Evolutionary conservation across 2,888 invertebrate genomes (phyloP).

Genomic region (Amphipoea lucens): DNA sequence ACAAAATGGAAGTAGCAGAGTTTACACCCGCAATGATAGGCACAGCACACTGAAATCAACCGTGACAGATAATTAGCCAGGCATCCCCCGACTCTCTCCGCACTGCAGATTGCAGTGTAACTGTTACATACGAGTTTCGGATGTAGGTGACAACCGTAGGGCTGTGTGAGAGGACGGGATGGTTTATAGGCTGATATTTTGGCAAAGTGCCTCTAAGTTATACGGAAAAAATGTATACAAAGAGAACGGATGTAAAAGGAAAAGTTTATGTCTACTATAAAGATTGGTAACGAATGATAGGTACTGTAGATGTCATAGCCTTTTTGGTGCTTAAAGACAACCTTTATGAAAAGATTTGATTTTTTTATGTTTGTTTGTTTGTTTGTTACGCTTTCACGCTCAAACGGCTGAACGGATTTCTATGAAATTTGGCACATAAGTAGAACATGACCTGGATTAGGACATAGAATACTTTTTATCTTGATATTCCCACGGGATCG

Average conservation of each 20-base stretch:
- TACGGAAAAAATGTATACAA: background rate
- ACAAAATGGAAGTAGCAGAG: slow-evolving; percentile 5
- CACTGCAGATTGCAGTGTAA: slow-evolving; percentile 47
- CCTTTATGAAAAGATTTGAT: background rate
- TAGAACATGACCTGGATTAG: no score
- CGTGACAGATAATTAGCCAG: slow-evolving; percentile 64
- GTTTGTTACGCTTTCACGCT: no score
- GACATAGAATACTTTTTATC: no score
- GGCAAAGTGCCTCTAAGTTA: background rate
- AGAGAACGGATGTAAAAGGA: background rate
- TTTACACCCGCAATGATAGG: slow-evolving; percentile 36
- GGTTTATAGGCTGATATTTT: background rate
- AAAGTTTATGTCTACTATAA: background rate
- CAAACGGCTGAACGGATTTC: no score
- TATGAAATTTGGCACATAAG: no score
- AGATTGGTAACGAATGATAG: background rate
- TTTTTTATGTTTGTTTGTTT: no score
- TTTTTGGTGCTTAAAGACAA: background rate
- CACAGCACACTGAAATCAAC: slow-evolving; percentile 40
- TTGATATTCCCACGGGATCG: no score
- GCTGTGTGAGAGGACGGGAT: slow-evolving; percentile 4
- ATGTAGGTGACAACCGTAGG: slow-evolving; percentile 38
- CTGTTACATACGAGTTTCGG: slow-evolving; percentile 25
- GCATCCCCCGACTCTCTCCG: slow-evolving; percentile 42
- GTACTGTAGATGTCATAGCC: no score